These are phyloP conservation scores for Tapirus indicus DNA, from an alignment of 2,797 vertebrate species.

Conservation along the genomic window DNA sequence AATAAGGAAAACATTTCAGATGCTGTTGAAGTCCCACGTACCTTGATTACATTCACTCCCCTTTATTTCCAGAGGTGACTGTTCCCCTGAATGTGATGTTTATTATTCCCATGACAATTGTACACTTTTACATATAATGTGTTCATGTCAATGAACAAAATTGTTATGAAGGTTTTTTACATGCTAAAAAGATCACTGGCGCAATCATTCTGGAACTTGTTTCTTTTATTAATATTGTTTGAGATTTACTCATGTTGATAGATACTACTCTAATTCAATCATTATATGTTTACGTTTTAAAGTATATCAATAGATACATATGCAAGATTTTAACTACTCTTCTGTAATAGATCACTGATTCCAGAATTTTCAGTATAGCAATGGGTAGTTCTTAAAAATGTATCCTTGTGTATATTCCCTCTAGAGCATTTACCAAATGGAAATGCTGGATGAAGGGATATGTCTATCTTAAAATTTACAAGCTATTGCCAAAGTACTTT, in stretches of 20 bases:
- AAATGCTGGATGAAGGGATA: background rate
- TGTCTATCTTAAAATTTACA: slow-evolving; percentile 10
- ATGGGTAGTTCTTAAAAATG: background rate
- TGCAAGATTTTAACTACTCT: background rate
- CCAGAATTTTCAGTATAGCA: background rate
- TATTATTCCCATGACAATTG: background rate
- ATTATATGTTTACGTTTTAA: background rate
- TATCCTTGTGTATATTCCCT: background rate
- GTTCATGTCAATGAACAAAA: background rate
- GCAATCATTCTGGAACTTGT: background rate
- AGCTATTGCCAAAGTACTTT: background rate
- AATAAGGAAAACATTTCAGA: slow-evolving; percentile 12
- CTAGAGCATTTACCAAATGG: background rate
- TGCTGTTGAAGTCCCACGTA: background rate
- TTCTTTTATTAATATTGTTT: background rate
- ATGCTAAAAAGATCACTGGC: background rate
- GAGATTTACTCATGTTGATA: background rate
- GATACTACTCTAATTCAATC: background rate
- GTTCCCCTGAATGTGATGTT: background rate
- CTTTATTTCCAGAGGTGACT: background rate
- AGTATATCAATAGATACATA: background rate
- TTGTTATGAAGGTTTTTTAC: background rate
- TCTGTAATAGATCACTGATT: background rate
- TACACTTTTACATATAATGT: background rate
- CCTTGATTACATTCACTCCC: background rate